Conservation (phyloP, 2,113 vertebrate species). For the Tachycineta bicolor region DNA sequence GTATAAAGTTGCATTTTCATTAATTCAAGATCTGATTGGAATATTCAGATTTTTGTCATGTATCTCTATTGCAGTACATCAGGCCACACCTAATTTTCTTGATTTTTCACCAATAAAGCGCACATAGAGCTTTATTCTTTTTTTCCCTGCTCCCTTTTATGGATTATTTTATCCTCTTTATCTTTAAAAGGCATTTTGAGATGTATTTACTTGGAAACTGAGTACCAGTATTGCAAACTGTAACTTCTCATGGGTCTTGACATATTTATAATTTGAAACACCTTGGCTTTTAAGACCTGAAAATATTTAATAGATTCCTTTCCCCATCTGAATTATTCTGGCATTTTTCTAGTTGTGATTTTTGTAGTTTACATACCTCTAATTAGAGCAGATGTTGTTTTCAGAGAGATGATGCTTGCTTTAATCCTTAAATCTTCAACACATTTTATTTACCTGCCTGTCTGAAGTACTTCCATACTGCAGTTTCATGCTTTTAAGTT, state of each 20-base stretch:
- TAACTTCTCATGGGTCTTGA: background rate
- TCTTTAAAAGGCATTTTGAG: background rate
- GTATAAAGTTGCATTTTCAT: background rate
- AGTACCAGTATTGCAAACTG: background rate
- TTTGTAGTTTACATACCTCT: background rate
- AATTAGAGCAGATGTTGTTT: background rate
- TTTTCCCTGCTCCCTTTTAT: background rate
- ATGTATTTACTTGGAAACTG: background rate
- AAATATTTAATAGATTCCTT: background rate
- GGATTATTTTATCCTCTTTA: background rate
- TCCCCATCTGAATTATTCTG: background rate
- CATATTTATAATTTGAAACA: background rate
- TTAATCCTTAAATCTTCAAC: background rate
- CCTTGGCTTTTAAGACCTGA: background rate
- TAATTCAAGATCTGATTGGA: background rate
- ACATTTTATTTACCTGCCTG: background rate
- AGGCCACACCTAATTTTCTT: background rate
- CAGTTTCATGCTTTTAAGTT: background rate
- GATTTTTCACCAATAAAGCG: background rate
- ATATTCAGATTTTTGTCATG: background rate
- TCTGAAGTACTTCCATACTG: background rate
- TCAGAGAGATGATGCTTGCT: background rate
- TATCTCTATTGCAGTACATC: background rate
- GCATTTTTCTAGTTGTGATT: background rate
- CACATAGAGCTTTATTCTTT: background rate